Conservation (phyloP, 2,113 vertebrate genomes). For the Bungarus multicinctus region DNA sequence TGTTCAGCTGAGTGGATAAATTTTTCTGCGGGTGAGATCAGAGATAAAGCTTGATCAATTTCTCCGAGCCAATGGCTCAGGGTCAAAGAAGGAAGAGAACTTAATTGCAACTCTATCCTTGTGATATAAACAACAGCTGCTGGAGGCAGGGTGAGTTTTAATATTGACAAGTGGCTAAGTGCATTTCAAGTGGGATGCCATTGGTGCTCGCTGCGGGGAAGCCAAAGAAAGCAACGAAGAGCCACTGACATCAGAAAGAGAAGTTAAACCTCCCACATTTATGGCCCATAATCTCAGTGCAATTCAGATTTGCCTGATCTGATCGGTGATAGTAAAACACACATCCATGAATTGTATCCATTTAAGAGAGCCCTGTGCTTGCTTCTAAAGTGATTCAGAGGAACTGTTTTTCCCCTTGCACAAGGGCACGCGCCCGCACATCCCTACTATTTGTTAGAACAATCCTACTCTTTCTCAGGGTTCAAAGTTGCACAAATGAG, state of each 20-base stretch:
- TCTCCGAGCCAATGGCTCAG: not conserved
- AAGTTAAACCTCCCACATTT: not conserved
- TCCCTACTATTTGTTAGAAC: not conserved
- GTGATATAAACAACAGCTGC: not conserved
- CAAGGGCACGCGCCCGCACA: not conserved
- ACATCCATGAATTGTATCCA: not conserved
- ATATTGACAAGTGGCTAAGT: not conserved
- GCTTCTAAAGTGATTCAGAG: not conserved
- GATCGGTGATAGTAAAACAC: not conserved
- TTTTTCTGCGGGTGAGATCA: constrained; percentile 5
- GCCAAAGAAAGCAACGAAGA: not conserved
- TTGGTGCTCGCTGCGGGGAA: not conserved
- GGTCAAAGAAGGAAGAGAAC: not conserved
- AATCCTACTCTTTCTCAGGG: not conserved
- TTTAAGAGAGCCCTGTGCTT: not conserved
- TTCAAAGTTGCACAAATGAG: not conserved
- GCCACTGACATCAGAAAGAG: not conserved
- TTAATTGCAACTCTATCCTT: not conserved
- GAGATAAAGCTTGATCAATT: not conserved
- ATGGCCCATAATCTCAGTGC: not conserved
- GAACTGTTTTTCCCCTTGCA: not conserved
- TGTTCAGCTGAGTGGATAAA: not conserved
- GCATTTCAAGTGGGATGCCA: not conserved
- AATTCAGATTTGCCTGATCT: not conserved
- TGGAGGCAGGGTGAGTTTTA: not conserved